phyloP scores from a whole-genome alignment of 2,797 vertebrate species.

The Alectoris magna region DNA sequence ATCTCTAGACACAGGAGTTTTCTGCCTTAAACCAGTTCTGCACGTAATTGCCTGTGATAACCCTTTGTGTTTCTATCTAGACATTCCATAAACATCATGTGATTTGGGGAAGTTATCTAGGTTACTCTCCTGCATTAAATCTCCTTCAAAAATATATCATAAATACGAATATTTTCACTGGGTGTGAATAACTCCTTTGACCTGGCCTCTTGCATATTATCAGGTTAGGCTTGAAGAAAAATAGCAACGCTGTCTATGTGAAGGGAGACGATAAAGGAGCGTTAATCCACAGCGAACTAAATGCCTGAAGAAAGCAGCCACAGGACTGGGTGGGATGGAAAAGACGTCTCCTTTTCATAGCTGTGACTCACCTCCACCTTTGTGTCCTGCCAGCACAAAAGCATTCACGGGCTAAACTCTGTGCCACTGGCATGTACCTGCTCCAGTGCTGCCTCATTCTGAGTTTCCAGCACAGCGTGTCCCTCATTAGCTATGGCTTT shows the following conservation, averaged over 20 bases:
- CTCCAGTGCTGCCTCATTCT: background rate
- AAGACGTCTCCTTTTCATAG: background rate
- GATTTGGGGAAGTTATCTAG: constrained; percentile 40
- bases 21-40: constrained; percentile 33
- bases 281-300: background rate
- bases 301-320: background rate
- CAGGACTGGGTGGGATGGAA: background rate
- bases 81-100: background rate
- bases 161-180: background rate
- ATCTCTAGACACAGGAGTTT: constrained; percentile 42
- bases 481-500: background rate
- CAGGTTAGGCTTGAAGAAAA: background rate
- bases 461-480: background rate
- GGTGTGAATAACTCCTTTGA: background rate
- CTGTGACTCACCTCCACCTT: background rate
- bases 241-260: background rate
- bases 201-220: constrained; percentile 1
- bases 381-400: background rate
- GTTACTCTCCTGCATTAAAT: constrained; percentile 28
- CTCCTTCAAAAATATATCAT: background rate
- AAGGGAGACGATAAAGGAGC: background rate
- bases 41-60: constrained; percentile 45
- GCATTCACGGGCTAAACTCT: background rate
- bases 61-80: constrained; percentile 27
- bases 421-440: background rate